These are phyloP conservation scores for Linnaemya tessellans DNA, from an alignment of 2,888 invertebrate genomes.

Conservation along the genomic window DNA sequence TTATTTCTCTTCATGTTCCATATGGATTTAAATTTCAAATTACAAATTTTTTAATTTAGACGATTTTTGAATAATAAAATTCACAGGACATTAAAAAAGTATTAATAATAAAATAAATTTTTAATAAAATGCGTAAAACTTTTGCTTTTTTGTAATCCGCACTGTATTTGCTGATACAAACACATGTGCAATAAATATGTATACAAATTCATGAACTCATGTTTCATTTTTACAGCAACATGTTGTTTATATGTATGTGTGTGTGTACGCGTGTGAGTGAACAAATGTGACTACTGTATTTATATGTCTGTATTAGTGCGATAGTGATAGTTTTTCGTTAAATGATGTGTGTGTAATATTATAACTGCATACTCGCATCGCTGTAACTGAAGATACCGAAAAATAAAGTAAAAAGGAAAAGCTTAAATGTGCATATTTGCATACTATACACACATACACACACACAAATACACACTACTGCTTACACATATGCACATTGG, in stretches of 20 bases:
- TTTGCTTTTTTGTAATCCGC: background rate
- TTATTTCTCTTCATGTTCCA: too few relatives aligned
- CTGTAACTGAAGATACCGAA: slow-evolving; percentile 52
- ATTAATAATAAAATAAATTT: too few relatives aligned
- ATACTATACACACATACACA: slow-evolving; percentile 8
- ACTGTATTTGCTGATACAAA: slow-evolving; percentile 24
- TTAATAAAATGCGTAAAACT: background rate
- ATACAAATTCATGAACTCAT: slow-evolving; percentile 52
- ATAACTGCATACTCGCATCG: slow-evolving; percentile 74
- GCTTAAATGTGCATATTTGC: slow-evolving; percentile 58
- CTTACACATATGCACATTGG: slow-evolving; percentile 6
- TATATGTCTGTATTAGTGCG: slow-evolving; percentile 60
- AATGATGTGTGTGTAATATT: slow-evolving; percentile 53
- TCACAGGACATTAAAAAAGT: too few relatives aligned
- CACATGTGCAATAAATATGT: slow-evolving; percentile 29
- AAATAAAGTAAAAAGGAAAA: slow-evolving; percentile 59
- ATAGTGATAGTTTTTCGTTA: slow-evolving; percentile 58
- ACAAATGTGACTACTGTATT: background rate
- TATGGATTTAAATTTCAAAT: too few relatives aligned
- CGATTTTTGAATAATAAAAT: too few relatives aligned
- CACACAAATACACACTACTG: background rate
- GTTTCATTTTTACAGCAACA: slow-evolving; percentile 76
- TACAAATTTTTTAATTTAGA: too few relatives aligned
- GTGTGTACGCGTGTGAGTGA: slow-evolving; percentile 28
- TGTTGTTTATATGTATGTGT: slow-evolving; percentile 24